Conservation (phyloP, 1,140 invertebrate genomes). For the Meloidogyne chitwoodi region DNA sequence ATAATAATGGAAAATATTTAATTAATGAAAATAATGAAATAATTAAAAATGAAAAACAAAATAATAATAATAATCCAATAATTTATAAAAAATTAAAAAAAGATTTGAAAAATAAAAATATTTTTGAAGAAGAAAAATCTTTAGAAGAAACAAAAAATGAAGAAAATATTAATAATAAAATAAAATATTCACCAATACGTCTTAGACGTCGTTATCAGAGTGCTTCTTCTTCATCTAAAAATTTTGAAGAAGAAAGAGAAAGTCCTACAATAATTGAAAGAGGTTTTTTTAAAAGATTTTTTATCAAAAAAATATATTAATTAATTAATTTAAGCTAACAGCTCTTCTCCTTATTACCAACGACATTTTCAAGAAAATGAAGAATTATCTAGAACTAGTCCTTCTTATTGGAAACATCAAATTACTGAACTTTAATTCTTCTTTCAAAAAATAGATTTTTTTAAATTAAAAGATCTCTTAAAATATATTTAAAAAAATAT, state of each 20-base stretch:
- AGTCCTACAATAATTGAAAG: background rate
- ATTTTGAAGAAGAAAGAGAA: background rate
- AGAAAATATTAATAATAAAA: background rate
- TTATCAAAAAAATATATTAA: background rate
- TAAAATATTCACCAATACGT: background rate
- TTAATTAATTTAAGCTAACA: background rate
- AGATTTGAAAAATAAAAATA: background rate
- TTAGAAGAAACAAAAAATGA: background rate
- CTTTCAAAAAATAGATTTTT: background rate
- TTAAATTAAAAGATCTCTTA: background rate
- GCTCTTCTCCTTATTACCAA: background rate
- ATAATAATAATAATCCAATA: no score
- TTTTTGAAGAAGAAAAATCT: no score
- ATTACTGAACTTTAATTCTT: background rate
- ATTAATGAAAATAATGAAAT: background rate
- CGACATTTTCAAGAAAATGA: background rate
- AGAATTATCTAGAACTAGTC: background rate
- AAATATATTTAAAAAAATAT: background rate
- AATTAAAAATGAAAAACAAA: no score
- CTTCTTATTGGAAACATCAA: background rate
- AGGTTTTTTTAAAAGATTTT: no score
- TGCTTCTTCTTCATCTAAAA: background rate
- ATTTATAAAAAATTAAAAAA: background rate
- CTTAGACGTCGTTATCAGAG: background rate
- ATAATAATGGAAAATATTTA: background rate